These are phyloP conservation scores for Napeogenes inachia DNA, from an alignment of 2,888 invertebrate genomes.

Conservation along the genomic window DNA sequence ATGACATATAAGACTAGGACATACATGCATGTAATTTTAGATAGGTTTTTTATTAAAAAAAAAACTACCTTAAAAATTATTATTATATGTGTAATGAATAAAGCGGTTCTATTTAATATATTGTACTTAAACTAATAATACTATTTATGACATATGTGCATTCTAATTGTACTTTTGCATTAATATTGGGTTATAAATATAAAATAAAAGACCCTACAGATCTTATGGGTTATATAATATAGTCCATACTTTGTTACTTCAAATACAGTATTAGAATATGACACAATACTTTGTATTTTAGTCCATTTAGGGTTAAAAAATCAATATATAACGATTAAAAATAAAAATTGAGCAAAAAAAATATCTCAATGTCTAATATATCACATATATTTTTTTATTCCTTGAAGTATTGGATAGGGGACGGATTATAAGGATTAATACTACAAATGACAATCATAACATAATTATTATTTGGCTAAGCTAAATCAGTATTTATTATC, in stretches of 20 bases:
- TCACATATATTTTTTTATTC: conserved; percentile 16
- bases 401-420: conserved; percentile 17
- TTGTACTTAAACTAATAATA: conserved; percentile 8
- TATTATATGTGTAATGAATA: not conserved
- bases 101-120: not conserved
- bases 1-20: conserved; percentile 16
- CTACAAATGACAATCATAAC: conserved; percentile 16
- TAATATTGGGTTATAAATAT: conserved; percentile 5
- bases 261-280: conserved; percentile 17
- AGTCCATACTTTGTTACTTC: not conserved
- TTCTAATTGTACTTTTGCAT: conserved; percentile 20
- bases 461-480: not conserved
- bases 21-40: conserved; percentile 31
- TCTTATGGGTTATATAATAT: not conserved
- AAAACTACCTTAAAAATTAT: no score
- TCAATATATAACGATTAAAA: conserved; percentile 15
- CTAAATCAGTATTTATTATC: no score
- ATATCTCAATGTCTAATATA: not conserved
- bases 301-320: not conserved
- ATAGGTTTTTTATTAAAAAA: not conserved
- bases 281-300: conserved; percentile 13
- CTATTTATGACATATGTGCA: conserved; percentile 22
- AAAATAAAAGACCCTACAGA: not conserved
- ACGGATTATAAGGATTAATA: conserved; percentile 18
- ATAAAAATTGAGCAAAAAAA: conserved; percentile 21